phyloP scores from a whole-genome alignment of 2,797 vertebrate genomes.

The Trematomus bernacchii region DNA sequence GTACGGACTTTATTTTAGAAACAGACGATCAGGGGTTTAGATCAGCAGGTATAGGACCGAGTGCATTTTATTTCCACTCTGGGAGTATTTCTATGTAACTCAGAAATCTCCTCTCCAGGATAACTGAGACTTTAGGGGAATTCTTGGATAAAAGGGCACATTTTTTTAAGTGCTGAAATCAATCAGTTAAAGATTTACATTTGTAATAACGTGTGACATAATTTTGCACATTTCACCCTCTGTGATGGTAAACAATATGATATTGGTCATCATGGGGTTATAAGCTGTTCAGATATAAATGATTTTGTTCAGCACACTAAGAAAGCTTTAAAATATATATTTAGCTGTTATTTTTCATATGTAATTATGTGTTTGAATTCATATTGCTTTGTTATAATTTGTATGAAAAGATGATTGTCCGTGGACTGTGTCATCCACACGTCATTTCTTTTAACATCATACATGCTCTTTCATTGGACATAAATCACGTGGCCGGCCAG shows the following conservation, averaged over 20 bases:
- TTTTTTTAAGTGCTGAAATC: neutral
- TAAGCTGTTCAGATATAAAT: neutral
- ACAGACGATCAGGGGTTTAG: slow-evolving; percentile 40
- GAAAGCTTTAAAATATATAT: neutral
- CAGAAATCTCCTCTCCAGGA: slow-evolving; percentile 18
- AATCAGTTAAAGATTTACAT: neutral
- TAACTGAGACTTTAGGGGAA: neutral
- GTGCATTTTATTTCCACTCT: slow-evolving; percentile 29
- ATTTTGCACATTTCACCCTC: too few relatives aligned
- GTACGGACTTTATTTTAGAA: slow-evolving; percentile 53
- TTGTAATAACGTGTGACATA: too few relatives aligned
- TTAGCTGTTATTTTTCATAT: neutral
- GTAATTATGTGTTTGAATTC: neutral
- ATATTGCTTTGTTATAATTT: neutral
- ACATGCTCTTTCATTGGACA: slow-evolving; percentile 8
- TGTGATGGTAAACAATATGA: neutral
- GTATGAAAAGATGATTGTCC: neutral
- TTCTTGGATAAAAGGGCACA: neutral
- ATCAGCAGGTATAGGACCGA: slow-evolving; percentile 50
- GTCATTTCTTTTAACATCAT: slow-evolving; percentile 3
- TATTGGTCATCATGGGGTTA: neutral
- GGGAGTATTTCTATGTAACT: slow-evolving; percentile 18
- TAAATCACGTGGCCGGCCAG: slow-evolving; percentile 6
- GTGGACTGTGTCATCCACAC: neutral
- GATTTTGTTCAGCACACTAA: neutral